A percentile compares a stretch with the other conserved stretches of the same genome.
Evolutionary conservation across 2,888 invertebrate species (phyloP).

Genomic region (Ormyrus rosae): DNA sequence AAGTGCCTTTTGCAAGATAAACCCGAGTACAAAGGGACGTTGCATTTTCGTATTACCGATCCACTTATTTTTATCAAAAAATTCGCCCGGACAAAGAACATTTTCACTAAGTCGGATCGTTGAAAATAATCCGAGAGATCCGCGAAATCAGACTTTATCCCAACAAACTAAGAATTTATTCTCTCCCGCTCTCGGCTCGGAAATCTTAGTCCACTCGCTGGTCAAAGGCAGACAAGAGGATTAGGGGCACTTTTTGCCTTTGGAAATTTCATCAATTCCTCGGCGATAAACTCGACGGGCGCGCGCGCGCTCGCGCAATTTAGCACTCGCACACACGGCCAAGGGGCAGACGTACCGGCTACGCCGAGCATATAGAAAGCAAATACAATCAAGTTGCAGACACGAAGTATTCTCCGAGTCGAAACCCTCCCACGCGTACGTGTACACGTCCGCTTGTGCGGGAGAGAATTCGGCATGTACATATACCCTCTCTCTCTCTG

Average conservation of each 20-base stretch:
- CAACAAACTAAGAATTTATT: neutral
- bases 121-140: no score
- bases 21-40: no score
- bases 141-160: no score
- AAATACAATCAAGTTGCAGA: constrained; percentile 44
- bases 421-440: neutral
- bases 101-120: no score
- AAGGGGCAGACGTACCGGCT: no score
- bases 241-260: constrained; percentile 8
- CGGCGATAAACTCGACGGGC: neutral
- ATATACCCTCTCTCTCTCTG: neutral
- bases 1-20: no score
- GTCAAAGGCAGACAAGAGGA: neutral
- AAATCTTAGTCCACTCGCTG: neutral
- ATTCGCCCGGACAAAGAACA: no score
- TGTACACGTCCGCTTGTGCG: neutral
- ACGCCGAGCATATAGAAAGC: constrained; percentile 18
- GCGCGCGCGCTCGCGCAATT: neutral
- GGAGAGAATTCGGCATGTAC: neutral
- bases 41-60: no score
- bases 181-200: neutral
- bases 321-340: neutral
- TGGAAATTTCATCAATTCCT: constrained; percentile 38
- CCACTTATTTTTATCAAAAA: no score
- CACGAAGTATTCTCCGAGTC: constrained; percentile 31